These are phyloP conservation scores for Pristionchus fissidentatus DNA, from an alignment of 2,888 invertebrate genomes.

Conservation along the genomic window DNA sequence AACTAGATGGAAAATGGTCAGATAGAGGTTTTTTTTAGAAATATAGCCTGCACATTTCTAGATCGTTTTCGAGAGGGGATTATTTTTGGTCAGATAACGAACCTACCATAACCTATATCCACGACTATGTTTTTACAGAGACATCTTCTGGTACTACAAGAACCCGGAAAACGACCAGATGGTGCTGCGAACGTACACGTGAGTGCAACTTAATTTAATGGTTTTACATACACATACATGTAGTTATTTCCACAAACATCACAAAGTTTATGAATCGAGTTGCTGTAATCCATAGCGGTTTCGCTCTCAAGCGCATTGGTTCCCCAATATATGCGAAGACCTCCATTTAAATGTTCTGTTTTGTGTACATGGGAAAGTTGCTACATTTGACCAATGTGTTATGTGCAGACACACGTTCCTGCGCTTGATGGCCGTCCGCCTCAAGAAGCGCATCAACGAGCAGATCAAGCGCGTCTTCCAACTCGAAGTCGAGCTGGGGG, in stretches of 20 bases:
- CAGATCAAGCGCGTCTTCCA: background rate
- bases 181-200: background rate
- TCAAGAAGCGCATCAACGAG: conserved; percentile 12
- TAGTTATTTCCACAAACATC: background rate
- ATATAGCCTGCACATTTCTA: no score
- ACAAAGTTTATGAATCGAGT: no score
- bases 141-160: conserved; percentile 26
- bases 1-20: no score
- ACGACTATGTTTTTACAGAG: conserved; percentile 6
- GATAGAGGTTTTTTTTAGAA: no score
- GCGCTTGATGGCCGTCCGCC: background rate
- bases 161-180: background rate
- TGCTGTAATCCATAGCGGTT: no score
- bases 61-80: no score
- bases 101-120: no score
- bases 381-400: background rate
- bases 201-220: background rate
- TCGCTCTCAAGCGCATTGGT: no score
- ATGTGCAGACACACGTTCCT: background rate
- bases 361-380: no score
- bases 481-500: conserved; percentile 14
- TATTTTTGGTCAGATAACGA: no score
- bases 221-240: background rate
- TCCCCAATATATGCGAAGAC: no score
- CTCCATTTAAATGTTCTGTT: no score